Conservation (phyloP, 92 coral and sea anemone species). For the Porites lobata region DNA sequence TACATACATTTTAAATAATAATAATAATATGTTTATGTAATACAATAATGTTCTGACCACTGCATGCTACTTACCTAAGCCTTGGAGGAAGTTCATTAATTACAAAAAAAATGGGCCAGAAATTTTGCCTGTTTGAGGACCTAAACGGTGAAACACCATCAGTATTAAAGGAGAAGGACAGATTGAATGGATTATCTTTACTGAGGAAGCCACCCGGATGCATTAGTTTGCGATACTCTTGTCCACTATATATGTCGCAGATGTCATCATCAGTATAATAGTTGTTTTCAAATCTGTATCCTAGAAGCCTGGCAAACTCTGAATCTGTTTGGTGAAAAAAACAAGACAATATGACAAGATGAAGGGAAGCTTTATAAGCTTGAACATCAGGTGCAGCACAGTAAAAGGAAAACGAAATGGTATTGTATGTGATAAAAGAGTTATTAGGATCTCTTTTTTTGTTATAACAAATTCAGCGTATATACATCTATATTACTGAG, state of each 20-base stretch:
- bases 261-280: slow-evolving; percentile 26
- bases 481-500: too few species aligned
- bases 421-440: too few species aligned
- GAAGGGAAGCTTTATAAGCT: too few species aligned
- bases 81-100: slow-evolving; percentile 73
- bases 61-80: slow-evolving; percentile 34
- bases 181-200: slow-evolving; percentile 57
- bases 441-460: too few species aligned
- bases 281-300: slow-evolving; percentile 45
- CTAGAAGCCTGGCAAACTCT: slow-evolving; percentile 45
- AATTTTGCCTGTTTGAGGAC: slow-evolving; percentile 55
- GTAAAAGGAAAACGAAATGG: too few species aligned
- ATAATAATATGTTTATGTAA: too few species aligned
- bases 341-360: too few species aligned
- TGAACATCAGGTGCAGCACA: too few species aligned
- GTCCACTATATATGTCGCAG: slow-evolving; percentile 57
- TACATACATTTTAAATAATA: too few species aligned
- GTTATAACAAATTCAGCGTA: too few species aligned
- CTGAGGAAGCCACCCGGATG: slow-evolving; percentile 42
- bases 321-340: slow-evolving; percentile 10
- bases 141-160: slow-evolving; percentile 62
- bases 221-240: slow-evolving; percentile 58
- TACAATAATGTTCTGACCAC: too few species aligned
- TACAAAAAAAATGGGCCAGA: slow-evolving; percentile 66
- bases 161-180: slow-evolving; percentile 57